Base-by-base conservation (phyloP, 2,888 invertebrate genomes). In the Andrena fulva region DNA sequence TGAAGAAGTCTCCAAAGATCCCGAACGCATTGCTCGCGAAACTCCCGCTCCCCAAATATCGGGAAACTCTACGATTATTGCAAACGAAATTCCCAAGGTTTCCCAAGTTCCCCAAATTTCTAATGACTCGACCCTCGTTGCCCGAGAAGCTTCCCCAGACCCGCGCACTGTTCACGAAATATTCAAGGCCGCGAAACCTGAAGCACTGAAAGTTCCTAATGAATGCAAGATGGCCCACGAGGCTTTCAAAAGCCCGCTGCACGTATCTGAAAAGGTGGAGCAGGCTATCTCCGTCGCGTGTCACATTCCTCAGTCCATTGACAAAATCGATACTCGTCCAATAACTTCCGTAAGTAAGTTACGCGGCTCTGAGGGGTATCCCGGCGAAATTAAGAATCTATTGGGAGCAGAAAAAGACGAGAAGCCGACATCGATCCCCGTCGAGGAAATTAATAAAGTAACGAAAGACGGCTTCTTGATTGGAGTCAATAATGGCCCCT, bases 201-300 rank as follows among this genome's bases (percentile, higher is more conserved):
- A 62, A n/a, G 3, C 24, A 20, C 27, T 16, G 5, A 64, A 60
- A 10, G 24, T 29, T 12, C 10, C 31, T 16, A 74, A 20, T n/a
- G 68, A 54, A 42, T 24, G 66, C 48, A 70, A 52, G 56, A 42
- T 33, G 29, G 71, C 31, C 16, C 75, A 59, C 7, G 79, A 85
- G 33, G 52, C 54, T 12, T 33, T 60, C 6, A 82, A 70, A 64
- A 42, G 56, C 24, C 70, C 75, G n/a, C 56, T 84, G 74, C 84
- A 84, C 54, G 84, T 86, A 16, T 75, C 78, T 20, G 87, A 86
- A 75, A 87, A 88, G 86, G 86, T 87, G 42, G 87, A 87, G 60
- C 87, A 88, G 64, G 84, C 79, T 60, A 88, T 88, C 68, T 73
- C 74, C 27, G 75, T 87, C 56, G 75, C 83, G 20, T 88, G 85